Base-by-base conservation (phyloP, 2,797 vertebrate genomes). In the Acanthis flammea region DNA sequence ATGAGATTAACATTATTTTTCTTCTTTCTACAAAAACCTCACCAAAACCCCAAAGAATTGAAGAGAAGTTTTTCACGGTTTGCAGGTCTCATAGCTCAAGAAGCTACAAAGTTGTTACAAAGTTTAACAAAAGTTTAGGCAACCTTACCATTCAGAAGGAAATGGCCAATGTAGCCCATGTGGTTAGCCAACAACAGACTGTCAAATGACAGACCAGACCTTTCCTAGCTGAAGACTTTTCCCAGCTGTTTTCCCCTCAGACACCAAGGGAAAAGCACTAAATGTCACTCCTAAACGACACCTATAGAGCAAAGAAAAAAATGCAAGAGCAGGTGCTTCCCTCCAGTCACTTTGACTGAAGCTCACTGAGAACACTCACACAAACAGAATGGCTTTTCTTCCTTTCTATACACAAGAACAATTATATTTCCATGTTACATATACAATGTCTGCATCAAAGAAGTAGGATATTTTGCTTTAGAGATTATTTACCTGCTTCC, bases 301-400 rank as follows among this genome's bases (percentile, higher is more conserved):
- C 2, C 14, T 47, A 23, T 0, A 33, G n/a, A 65, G 15, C 8
- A 0, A 1, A 6, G 4, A 44, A 44, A 2, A 51, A 51, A 41
- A 14, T 2, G 7, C 10, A 42, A 12, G 17, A 55, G 13, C 3
- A 35, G 12, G 10, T 7, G 18, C 31, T 53, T 65, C 31, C 63
- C 60, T 57, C 16, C 13, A 45, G 27, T 6, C 39, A 18, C 12
- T 31, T 50, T 19, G 45, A 3, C 4, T 14, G 31, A 18, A 58
- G 28, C 8, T 42, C 63, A 25, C 33, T 1, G 12, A 2, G 0
- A 78, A 67, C 28, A 14, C 7, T 35, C 24, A 7, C 0, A 13
- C 25, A 11, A 63, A 27, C 3, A 35, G 22, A 50, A 25, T 4
- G 1, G 10, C 0, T 25, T 82, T 61, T 54, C 31, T 22, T 7